Base-by-base conservation (phyloP, 2,888 invertebrate species). In the Quadroppia sp. region DNA sequence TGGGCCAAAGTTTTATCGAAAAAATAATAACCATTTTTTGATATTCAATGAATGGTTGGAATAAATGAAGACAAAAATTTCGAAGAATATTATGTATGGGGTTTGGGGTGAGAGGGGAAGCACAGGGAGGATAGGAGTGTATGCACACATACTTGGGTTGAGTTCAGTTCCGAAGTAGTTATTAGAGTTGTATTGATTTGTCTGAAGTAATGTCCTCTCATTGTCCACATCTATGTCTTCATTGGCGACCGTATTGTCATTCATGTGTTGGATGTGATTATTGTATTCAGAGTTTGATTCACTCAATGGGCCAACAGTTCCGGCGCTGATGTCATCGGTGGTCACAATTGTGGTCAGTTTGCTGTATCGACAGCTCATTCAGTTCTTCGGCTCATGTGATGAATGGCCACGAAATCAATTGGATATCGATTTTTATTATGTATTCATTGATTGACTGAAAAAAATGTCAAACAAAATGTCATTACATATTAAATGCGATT, bases 351-450 rank as follows among this genome's bases (percentile, higher is more conserved):
- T 15, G 17, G 36, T 61, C 32, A 61, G 20, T 61, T 61, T 61
- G 32, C 32, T 61, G 61, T 61, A 61, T 32, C 61, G 30, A 36
- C 61, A 61, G 23, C 32, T 61, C 61, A 61, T 61, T 61, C 61
- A 61, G 36, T 61, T 61, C 32, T 6, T 20, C 50, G 4, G 15
- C 17, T 61, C 20, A 15, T 50, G n/a, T 50, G n/a, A 45, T 17
- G 17, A 45, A 13, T 45, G 45, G 15, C 13, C 15, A 20, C 50
- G 7, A n/a, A 50, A 20, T 4, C 6, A 50, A 50, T 50, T 9
- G 1, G 25, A 23, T 36, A 36, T 9, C 25, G 25, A 53, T 25
- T 25, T 20, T 53, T 53, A 17, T 11, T 36, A 36, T 36, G 4
- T 7, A 36, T 11, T 36, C 36, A n/a, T n/a, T n/a, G n/a, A n/a